Evolutionary conservation across 2,797 vertebrate species (phyloP).

Genomic region (Malurus splendens): DNA sequence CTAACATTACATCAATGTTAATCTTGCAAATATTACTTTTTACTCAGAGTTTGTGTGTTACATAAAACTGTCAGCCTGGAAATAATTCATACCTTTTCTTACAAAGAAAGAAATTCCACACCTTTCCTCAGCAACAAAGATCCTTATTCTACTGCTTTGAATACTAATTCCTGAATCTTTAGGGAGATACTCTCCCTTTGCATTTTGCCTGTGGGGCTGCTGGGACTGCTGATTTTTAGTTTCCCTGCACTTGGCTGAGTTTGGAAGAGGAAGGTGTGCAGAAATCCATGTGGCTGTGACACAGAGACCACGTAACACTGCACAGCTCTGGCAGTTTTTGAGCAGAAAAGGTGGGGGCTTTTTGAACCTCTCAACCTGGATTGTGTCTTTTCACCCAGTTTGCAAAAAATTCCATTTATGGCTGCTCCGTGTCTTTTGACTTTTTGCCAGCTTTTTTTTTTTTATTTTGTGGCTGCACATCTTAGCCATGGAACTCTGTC

Average conservation of each 20-base stretch:
- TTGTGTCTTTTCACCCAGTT: constrained; percentile 9
- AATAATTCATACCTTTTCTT: neutral
- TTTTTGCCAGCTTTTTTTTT: constrained; percentile 18
- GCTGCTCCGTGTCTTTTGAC: constrained; percentile 11
- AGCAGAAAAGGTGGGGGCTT: neutral
- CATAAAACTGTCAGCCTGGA: neutral
- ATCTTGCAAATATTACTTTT: neutral
- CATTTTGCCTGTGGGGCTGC: neutral
- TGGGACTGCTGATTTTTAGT: neutral
- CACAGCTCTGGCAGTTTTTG: neutral
- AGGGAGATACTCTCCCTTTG: neutral
- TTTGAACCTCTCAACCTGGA: neutral
- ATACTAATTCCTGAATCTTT: neutral
- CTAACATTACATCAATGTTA: neutral
- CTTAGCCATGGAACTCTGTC: constrained; percentile 39
- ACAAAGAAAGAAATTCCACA: neutral
- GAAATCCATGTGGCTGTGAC: neutral
- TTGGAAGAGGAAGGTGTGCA: neutral
- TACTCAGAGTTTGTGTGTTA: neutral
- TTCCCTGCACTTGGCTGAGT: neutral
- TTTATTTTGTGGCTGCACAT: constrained; percentile 36
- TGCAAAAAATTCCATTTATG: constrained; percentile 62
- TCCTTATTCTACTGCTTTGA: neutral
- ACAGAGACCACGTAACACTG: accelerated
- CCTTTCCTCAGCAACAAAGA: neutral